Evolutionary conservation across 2,888 invertebrate species (phyloP).

Genomic region (Tortrix viridana): DNA sequence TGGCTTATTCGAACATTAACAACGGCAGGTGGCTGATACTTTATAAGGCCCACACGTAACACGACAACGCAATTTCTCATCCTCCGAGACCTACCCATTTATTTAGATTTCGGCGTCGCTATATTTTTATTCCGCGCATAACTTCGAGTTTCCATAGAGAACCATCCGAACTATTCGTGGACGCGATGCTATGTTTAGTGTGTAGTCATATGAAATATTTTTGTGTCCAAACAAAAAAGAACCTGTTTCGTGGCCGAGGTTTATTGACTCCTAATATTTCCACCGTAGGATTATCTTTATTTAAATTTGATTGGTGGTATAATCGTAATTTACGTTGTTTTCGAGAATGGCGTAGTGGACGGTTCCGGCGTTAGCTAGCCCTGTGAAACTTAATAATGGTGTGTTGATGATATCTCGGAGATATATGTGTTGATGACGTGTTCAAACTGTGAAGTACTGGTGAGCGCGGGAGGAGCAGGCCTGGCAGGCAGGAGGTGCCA

Average conservation of each 20-base stretch:
- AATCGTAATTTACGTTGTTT: constrained; percentile 41
- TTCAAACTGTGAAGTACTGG: constrained; percentile 45
- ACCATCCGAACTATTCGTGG: constrained; percentile 26
- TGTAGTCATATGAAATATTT: constrained; percentile 68
- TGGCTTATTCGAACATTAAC: constrained; percentile 30
- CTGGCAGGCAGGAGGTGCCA: constrained; percentile 34
- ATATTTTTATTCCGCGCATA: constrained; percentile 26
- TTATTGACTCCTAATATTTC: constrained; percentile 80
- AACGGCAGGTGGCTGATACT: constrained; percentile 29
- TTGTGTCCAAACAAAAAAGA: constrained; percentile 76
- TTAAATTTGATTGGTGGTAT: constrained; percentile 49
- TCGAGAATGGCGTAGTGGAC: constrained; percentile 26
- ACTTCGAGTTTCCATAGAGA: constrained; percentile 22
- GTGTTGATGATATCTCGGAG: constrained; percentile 33
- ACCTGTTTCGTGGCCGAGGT: constrained; percentile 71
- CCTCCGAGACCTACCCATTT: constrained; percentile 6
- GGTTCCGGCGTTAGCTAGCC: constrained; percentile 7
- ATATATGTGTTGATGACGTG: constrained; percentile 16
- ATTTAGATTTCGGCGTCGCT: constrained; percentile 25
- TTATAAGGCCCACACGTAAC: constrained; percentile 31
- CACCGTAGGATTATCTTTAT: constrained; percentile 52
- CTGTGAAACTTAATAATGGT: constrained; percentile 30
- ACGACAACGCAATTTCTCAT: constrained; percentile 24
- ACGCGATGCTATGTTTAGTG: constrained; percentile 24
- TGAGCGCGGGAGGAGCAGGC: constrained; percentile 18